Base-by-base conservation (phyloP, 2,797 vertebrate genomes). In the Macropodus opercularis region DNA sequence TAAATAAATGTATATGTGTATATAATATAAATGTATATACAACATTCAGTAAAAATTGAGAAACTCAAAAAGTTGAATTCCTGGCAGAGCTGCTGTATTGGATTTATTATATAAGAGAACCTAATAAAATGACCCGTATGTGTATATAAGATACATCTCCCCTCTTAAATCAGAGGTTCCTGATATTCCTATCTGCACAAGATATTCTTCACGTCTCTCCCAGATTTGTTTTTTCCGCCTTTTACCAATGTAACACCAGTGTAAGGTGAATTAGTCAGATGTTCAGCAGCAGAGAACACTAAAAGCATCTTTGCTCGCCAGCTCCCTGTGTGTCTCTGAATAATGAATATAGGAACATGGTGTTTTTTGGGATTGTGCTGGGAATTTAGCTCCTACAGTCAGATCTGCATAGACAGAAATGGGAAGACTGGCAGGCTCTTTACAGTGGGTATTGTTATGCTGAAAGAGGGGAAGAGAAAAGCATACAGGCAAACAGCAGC, bases 301-400 rank as follows among this genome's bases (percentile, higher is more conserved):
- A 52, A 82, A 82, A 79, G 75, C 77, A 67, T 81, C 59, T 69
- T 70, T 46, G 38, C 59, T 43, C 2, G 2, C 51, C 26, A 7
- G 47, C 35, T 76, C 39, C 26, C 8, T 35, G 15, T 51, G 43
- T 43, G 19, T 55, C 48, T 79, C 57, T 89, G 42, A 87, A 90
- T 86, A 88, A 89, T 89, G 50, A 44, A 88, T 84, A 41, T 10
- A 47, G 65, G 68, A 78, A 81, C 79, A 69, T 17, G 32, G 29
- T 42, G 63, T 74, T 81, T 86, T 59, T 67, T 59, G 55, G 53
- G 43, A 42, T 59, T 41, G 24, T 54, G 59, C 47, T 50, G 51
- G 51, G 59, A 52, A 63, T 64, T 72, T 62, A 39, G 61, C 78
- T 43, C 48, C 12, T 46, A 42, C 39, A 29, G 47, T 69, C 21